Evolutionary conservation across 2,113 vertebrate species (phyloP), one percentile per base, ranked within the genome.

Genomic region (Vidua macroura): DNA sequence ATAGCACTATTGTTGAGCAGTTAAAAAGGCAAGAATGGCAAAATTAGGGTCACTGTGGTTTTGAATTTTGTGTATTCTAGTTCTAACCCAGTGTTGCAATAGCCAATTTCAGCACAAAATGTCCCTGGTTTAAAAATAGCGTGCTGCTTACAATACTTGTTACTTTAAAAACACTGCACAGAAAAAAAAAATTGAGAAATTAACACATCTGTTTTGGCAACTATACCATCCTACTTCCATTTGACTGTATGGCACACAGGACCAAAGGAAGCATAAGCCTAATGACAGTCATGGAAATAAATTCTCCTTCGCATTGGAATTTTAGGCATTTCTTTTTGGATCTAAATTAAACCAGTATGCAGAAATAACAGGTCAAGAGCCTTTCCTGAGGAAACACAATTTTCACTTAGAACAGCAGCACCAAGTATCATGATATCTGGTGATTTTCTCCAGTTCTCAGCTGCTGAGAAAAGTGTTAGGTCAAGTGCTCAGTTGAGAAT

Each of bases 41-140:
- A 96, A 97, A 95, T 92, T 88, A 90, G 85, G 88, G 72, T 94
- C 92, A 92, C 82, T 96, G 94, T 95, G 96, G 95, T 93, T 96
- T 94, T 90, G 63, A 90, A 92, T 97, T 95, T 93, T 86, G 44
- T 86, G 79, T 86, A 93, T 94, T 96, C 90, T 90, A 95, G 94
- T 91, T 97, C 96, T 95, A 85, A 95, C 80, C 15, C 92, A 86
- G 64, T 83, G 64, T 83, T 96, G 93, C 85, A 96, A 94, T 19
- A 90, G 55, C 79, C 90, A 90, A 91, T 86, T 95, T 93, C 83
- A 88, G 96, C 77, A 94, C 95, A 95, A 94, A 94, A 96, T 95
- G 89, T 94, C 85, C 95, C 76, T 83, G 28, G 70, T 95, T 96
- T 96, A 95, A 96, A 97, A 97, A 95, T 92, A 96, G 56, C 30